Evolutionary conservation across 2,888 invertebrate species (phyloP).

Genomic region (Synergus laeviventris): DNA sequence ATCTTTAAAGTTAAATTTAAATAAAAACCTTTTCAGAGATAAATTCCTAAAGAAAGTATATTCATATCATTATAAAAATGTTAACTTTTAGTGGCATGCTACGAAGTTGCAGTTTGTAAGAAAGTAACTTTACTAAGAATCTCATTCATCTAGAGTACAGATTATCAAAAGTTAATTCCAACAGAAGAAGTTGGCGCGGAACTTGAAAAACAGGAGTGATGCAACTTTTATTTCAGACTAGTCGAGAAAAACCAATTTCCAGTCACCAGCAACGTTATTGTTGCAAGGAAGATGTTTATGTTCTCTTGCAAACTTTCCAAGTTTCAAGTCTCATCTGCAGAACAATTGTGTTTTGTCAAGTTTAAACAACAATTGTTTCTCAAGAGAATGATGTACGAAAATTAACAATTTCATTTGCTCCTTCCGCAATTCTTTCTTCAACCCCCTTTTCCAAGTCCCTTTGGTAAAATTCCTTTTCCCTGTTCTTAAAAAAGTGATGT

Average conservation of each 20-base stretch:
- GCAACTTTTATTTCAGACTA: conserved; percentile 27
- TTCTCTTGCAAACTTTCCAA: neutral
- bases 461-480: neutral
- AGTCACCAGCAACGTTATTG: neutral
- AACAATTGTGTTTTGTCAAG: conserved; percentile 10
- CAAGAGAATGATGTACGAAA: neutral
- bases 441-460: neutral
- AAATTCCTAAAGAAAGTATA: neutral
- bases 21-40: neutral
- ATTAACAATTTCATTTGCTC: neutral
- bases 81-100: neutral
- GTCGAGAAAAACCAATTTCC: conserved; percentile 13
- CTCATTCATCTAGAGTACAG: conserved; percentile 26
- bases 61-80: neutral
- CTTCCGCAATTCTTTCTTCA: neutral
- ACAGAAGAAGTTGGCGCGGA: conserved; percentile 16
- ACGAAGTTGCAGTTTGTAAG: neutral
- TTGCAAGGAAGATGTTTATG: conserved; percentile 20
- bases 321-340: conserved; percentile 13
- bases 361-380: neutral
- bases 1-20: neutral
- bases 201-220: conserved; percentile 15
- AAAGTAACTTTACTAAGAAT: conserved; percentile 25
- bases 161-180: conserved; percentile 34
- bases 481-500: too few species aligned